Base-by-base conservation (phyloP, 30 jellyfish, hydroid and myxozoan species). In the Clytia hemisphaerica region DNA sequence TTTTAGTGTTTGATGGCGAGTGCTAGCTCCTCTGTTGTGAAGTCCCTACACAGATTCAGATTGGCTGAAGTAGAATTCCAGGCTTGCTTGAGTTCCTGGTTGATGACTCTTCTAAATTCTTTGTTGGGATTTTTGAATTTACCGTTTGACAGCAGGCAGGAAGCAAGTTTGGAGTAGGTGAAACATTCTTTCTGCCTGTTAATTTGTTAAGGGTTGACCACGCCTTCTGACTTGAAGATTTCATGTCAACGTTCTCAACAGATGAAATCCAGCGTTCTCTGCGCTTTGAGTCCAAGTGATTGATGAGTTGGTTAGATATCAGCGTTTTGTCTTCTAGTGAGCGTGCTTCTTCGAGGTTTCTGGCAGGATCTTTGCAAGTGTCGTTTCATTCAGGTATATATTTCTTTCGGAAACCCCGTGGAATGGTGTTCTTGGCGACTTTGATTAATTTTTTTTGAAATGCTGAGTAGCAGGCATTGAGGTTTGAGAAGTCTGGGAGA, bases 151-250 rank as follows among this genome's bases (percentile, higher is more conserved):
- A 50, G 65, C 27, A 50, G 24, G 66, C 64, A 22, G 14, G 73
- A 51, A 51, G 28, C 21, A 26, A 10, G 21, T 51, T 51, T 14
- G 66, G 12, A 24, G 12, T 51, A 14, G 36, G 37, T 9, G 66
- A 51, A 14, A 51, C 36, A 24, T 14, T 51, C 36, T 51, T 51
- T 9, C 66, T 14, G 21, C 66, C 36, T 9, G 66, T 51, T 7
- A 51, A 26, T 51, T 51, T 51, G 66, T 51, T 51, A 7, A 51
- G 9, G 7, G 66, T 51, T 14, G 66, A n/a, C 66, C 66, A 51
- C 12, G 36, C 66, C 21, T 21, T 51, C 36, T 26, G 12, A 21
- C 66, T n/a, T n/a, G 66, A 24, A 51, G 12, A 26, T 24, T 51
- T 51, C 66, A 51, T 51, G 36, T 51, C 66, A 26, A 51, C 21